Base-by-base conservation (phyloP, 2,797 vertebrate genomes). In the Chaetophractus vellerosus region DNA sequence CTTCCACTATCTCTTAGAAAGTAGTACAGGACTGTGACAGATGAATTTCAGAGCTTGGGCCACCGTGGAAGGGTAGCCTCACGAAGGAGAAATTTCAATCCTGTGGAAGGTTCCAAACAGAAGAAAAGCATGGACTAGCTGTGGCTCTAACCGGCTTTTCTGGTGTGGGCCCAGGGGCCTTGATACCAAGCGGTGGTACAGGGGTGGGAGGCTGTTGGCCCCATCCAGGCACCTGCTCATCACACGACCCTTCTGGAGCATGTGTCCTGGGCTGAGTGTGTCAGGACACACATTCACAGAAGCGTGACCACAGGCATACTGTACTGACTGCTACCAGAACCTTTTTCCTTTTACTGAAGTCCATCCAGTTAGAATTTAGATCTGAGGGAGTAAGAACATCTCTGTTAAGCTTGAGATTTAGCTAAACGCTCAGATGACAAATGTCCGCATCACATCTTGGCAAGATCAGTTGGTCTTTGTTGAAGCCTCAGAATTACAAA, bases 401-500 rank as follows among this genome's bases (percentile, higher is more conserved):
- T 76, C 7, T 74, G 10, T 80, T 92, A 87, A 68, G 19, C 28
- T 76, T 63, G 48, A 69, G 50, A 52, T 74, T 50, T 72, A 72
- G 26, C 61, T n/a, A 14, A 90, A 71, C 52, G 48, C 28, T 82
- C 50, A 14, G 33, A 24, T 89, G 80, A 80, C 55, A 91, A 4
- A 59, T 31, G 26, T 3, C 36, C 61, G 1, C 52, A 28, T 36
- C 69, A 38, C 38, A 19, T 91, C 19, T 95, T 74, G 24, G 31
- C 15, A 86, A 48, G 48, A 55, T 45, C 24, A 76, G 31, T 64
- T 83, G 33, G 36, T 52, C 91, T 93, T 94, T 94, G 41, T 80
- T 86, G 41, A 94, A 87, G 21, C 66, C 59, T 94, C 48, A 76
- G n/a, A 90, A 91, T 96, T 71, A 61, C 61, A 66, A 55, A 94